Base-by-base conservation (phyloP, 2,113 vertebrate species). In the Micromys minutus region DNA sequence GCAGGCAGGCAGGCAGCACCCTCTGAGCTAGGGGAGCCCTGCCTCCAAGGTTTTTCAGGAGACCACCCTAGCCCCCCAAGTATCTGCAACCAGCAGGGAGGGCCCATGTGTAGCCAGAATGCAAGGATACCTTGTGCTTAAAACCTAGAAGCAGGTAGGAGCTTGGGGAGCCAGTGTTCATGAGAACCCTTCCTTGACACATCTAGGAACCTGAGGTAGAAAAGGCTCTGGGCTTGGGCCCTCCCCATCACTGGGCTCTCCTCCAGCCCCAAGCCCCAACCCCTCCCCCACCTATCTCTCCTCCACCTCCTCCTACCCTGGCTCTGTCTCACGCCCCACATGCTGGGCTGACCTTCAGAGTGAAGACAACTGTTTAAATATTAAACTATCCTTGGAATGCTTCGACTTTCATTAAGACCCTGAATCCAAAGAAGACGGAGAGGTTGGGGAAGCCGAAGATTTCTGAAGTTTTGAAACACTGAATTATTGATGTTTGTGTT, bases 331-430 rank as follows among this genome's bases (percentile, higher is more conserved):
- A 36, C 36, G 5, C 45, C 57, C 50, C 3, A 1, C 11, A 1
- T 24, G 59, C 80, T 36, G 63, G 59, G 31, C 42, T 8, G 69
- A 95, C 86, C 80, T 52, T 74, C 81, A 19, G 21, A 74, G 55
- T 3, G 8, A 75, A 93, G 92, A n/a, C 71, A n/a, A 47, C 50
- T 93, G 57, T 93, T 96, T 95, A 88, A 74, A 90, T 76, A 65
- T 34, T 75, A 74, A 94, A 36, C 24, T 5, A 72, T 80, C 76
- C 50, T 84, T 50, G 90, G 79, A 87, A 42, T 2, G 39, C 26
- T 3, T 83, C 67, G 50, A 17, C 26, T 63, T 95, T 84, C 79
- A 42, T 92, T 89, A 87, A 92, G 93, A 63, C n/a, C 65, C 91
- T 76, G 59, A 59, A 81, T 81, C 90, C 52, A 80, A 75, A 67